A percentile compares a stretch with the other conserved stretches of the same genome.
Conservation (phyloP, 1,140 invertebrate species). For the Ceratosolen solmsi region DNA sequence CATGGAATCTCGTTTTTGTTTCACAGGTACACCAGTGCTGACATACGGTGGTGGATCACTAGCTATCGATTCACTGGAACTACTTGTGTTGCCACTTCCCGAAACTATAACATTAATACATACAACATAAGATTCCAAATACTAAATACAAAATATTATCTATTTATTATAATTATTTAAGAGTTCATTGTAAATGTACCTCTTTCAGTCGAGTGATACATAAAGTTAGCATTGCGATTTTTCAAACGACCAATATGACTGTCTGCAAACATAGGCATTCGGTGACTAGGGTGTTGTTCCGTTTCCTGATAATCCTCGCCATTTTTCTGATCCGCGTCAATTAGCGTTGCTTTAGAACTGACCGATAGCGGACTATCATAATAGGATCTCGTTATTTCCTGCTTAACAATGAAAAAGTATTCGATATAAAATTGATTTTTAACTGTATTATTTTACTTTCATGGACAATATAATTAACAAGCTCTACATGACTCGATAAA, state of each 20-base stretch:
- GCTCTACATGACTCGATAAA: too few relatives aligned
- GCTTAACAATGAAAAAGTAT: not conserved
- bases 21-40: constrained; percentile 62
- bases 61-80: constrained; percentile 83
- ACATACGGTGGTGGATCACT: constrained; percentile 69
- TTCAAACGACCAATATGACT: constrained; percentile 60
- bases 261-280: constrained; percentile 61
- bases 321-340: constrained; percentile 63
- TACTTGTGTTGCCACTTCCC: constrained; percentile 76
- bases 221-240: constrained; percentile 64
- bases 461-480: too few relatives aligned
- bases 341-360: constrained; percentile 57
- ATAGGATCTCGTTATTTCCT: constrained; percentile 71
- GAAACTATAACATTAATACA: constrained; percentile 53
- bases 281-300: constrained; percentile 60
- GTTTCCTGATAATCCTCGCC: constrained; percentile 65
- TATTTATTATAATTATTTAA: too few relatives aligned
- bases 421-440: not conserved
- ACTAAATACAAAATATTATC: too few relatives aligned
- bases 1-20: constrained; percentile 66
- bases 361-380: constrained; percentile 71
- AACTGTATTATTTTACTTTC: not conserved
- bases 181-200: constrained; percentile 51
- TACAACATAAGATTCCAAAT: too few relatives aligned
- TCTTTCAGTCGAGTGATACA: constrained; percentile 68